Evolutionary conservation across 2,888 invertebrate species (phyloP), one percentile per base, ranked within the genome.

Genomic region (Oasisia sp.): DNA sequence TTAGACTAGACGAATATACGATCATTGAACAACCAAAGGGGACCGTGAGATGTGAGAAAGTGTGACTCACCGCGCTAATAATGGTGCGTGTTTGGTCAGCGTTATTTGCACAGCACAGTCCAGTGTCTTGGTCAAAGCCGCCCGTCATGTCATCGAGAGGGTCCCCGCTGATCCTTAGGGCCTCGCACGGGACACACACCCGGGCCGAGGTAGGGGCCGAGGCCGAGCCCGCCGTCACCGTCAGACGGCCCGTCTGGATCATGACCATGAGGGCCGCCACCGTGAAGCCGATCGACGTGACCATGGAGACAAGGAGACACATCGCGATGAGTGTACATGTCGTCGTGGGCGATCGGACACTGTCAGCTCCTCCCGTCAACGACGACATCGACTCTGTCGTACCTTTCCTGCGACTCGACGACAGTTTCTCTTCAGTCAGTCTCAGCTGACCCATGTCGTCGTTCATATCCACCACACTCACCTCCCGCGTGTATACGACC

Each of bases 141-240:
- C 7, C 74, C n/a, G 74, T 74, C 74, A 74, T 74, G 27, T 74
- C 74, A 19, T 74, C 74, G 74, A 74, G 19, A 7, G 74, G 74
- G n/a, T 74, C 74, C 19, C n/a, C 27, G 74, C 27, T 27, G 74
- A 74, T 74, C 74, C 27, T 19, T 3, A 74, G 74, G 74, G 74
- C 74, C n/a, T 74, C 74, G 74, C 74, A 74, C 74, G 74, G 74
- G 19, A 74, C 74, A 27, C 74, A 74, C 74, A 74, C 74, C 74
- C 74, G 74, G n/a, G 74, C 74, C 74, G 27, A 27, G 9, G 50
- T 50, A 9, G 50, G 9, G 27, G 74, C 74, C 50, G 50, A 12
- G 27, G 27, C 74, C 27, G 74, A 0, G 74, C 5, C 27, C n/a
- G 19, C 74, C n/a, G 74, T 5, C 74, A n/a, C 7, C 74, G 74